Percentiles rank a stretch among this genome's conserved stretches.
Conservation (phyloP, 2,888 invertebrate species). For the Sepiola atlantica region DNA sequence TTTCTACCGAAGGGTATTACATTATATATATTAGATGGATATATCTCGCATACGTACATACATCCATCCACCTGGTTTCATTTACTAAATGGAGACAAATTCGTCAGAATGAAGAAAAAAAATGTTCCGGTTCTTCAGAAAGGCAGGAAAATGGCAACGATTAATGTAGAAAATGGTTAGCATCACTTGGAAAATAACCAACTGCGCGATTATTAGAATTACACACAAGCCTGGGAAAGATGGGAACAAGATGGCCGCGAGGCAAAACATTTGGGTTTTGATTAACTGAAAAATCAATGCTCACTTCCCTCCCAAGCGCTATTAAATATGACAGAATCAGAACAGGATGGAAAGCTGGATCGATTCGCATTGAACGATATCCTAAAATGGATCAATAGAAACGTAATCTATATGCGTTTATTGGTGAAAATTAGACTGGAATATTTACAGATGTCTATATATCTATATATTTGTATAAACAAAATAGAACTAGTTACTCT, state of each 20-base stretch:
- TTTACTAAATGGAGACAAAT: neutral
- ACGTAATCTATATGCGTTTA: no score
- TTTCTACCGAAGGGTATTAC: no score
- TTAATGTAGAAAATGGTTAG: neutral
- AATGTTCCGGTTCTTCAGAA: neutral
- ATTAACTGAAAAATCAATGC: neutral
- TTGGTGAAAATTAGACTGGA: no score
- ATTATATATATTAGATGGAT: no score
- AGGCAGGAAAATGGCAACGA: neutral
- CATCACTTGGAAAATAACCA: neutral
- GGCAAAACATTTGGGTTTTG: neutral
- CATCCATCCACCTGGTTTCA: neutral
- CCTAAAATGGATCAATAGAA: neutral
- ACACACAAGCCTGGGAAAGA: neutral
- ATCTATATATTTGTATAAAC: no score
- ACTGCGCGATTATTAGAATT: no score
- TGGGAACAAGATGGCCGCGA: neutral
- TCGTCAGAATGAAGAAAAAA: neutral
- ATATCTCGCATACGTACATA: no score
- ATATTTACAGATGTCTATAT: no score
- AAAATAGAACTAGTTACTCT: no score
- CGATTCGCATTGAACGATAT: neutral
- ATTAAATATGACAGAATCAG: neutral
- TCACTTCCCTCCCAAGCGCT: neutral
- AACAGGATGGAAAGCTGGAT: neutral